Conservation (phyloP, 1,140 invertebrate genomes). For the Platorchestia sp. region DNA sequence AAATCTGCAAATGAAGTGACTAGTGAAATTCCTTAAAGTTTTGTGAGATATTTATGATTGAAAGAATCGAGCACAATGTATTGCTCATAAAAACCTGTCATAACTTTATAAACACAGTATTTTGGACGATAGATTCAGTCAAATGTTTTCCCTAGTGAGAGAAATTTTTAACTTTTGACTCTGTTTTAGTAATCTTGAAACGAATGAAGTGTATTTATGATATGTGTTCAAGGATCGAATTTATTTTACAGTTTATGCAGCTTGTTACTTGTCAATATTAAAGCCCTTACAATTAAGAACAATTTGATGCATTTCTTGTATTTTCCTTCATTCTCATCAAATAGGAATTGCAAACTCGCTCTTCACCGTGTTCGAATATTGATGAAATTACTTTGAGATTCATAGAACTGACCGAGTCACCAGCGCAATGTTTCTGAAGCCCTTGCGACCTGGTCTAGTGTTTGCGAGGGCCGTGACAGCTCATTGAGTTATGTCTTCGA, state of each 20-base stretch:
- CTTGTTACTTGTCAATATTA: background rate
- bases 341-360: background rate
- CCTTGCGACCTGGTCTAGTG: background rate
- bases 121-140: no score
- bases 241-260: background rate
- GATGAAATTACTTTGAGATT: background rate
- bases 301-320: background rate
- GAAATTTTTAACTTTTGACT: no score
- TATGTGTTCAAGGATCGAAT: background rate
- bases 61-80: no score
- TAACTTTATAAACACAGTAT: no score
- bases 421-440: background rate
- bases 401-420: background rate
- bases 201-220: no score
- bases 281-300: background rate
- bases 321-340: background rate
- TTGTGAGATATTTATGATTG: no score
- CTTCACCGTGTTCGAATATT: background rate
- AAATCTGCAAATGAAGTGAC: no score
- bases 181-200: no score
- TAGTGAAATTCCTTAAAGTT: no score
- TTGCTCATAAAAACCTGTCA: no score
- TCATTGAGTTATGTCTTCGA: conserved; percentile 55
- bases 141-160: no score
- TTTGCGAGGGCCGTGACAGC: conserved; percentile 8